Conservation (phyloP, 2,888 invertebrate genomes). For the Meiosimyza decipiens region DNA sequence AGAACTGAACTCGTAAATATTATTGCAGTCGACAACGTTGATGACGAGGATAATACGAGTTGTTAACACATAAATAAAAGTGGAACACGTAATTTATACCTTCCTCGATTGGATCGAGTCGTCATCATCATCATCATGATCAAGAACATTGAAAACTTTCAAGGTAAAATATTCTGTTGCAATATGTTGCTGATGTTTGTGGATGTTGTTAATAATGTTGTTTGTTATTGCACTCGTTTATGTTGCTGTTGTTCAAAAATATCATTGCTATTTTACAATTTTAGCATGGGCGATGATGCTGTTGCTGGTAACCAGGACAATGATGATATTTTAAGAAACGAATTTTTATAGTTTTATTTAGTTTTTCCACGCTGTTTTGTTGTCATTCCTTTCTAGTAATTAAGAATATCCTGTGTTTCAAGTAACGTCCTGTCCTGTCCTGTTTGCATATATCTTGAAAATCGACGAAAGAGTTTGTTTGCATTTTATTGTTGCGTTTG, state of each 20-base stretch:
- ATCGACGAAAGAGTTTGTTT: no score
- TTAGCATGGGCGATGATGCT: background rate
- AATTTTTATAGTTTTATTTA: no score
- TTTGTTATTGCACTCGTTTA: background rate
- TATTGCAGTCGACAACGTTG: conserved; percentile 2
- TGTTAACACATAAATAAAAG: conserved; percentile 43
- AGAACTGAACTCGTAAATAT: no score
- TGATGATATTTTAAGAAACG: no score
- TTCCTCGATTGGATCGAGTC: conserved; percentile 31
- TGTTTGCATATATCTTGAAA: no score
- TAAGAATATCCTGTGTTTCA: no score
- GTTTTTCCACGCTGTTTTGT: no score
- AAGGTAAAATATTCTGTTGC: background rate
- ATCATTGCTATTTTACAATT: no score
- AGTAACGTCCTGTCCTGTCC: no score
- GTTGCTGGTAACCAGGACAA: background rate
- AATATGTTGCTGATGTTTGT: conserved; percentile 1
- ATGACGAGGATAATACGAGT: conserved; percentile 28
- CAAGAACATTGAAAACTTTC: background rate
- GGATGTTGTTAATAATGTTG: conserved; percentile 2
- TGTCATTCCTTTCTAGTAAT: no score
- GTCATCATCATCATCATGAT: conserved; percentile 1
- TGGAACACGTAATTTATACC: conserved; percentile 44
- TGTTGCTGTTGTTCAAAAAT: background rate
- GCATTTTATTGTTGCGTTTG: no score